phyloP scores from a whole-genome alignment of 30 jellyfish, hydroid and myxozoan genomes.

The Aurelia aurita region DNA sequence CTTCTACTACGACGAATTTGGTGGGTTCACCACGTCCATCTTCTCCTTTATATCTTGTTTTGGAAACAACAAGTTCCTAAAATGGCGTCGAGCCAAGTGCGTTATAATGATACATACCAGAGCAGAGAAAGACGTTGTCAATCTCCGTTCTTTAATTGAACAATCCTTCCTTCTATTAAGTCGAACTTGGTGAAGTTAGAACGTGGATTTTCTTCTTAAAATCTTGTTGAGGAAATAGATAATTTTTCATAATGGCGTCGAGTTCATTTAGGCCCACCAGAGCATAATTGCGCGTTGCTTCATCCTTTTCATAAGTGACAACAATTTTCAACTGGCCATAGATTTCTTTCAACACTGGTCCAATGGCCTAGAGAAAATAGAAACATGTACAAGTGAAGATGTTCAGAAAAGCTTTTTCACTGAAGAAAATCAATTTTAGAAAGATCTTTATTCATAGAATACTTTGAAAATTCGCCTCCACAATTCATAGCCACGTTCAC shows the following conservation, averaged over 20 bases:
- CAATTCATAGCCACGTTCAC: too few relatives aligned
- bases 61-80: not conserved
- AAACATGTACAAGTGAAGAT: too few relatives aligned
- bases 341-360: slow-evolving; percentile 53
- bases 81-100: too few relatives aligned
- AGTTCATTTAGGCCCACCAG: slow-evolving; percentile 72
- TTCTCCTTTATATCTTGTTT: not conserved
- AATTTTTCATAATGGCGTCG: slow-evolving; percentile 61
- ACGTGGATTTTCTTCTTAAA: slow-evolving; percentile 64
- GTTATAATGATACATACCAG: too few relatives aligned
- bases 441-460: too few relatives aligned
- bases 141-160: not conserved
- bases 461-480: too few relatives aligned
- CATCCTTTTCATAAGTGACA: slow-evolving; percentile 41
- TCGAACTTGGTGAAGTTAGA: slow-evolving; percentile 1
- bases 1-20: not conserved
- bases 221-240: slow-evolving; percentile 42
- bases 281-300: slow-evolving; percentile 40
- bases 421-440: too few relatives aligned
- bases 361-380: slow-evolving; percentile 59
- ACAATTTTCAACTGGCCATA: slow-evolving; percentile 69
- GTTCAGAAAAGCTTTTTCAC: too few relatives aligned
- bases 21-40: not conserved
- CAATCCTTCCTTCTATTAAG: too few relatives aligned
- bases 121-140: not conserved